Base-by-base conservation (phyloP, 1,140 invertebrate species). In the Bombus terrestris region DNA sequence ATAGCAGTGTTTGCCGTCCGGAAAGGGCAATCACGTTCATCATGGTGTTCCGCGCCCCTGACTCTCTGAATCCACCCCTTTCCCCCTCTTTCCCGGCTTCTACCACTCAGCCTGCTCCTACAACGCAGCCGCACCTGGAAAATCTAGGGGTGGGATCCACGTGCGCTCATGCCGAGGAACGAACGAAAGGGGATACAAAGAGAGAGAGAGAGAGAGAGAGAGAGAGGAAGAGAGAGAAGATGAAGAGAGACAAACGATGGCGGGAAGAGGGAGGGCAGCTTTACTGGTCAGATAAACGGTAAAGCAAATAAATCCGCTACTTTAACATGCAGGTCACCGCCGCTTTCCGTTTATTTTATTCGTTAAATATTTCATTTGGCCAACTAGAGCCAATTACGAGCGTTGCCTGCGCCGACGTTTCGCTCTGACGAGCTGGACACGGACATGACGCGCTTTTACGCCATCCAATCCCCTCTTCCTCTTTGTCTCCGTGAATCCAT, bases 251-350 rank as follows among this genome's bases (percentile, higher is more conserved):
- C 37, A 22, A 37, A 69, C 37, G 35, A 35, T 37, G 22, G 18
- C 25, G 22, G 47, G 35, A 37, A 22, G 68, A 39, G 43, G 57
- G 68, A 35, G 76, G 77, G 80, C 62, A 76, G 86, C 69, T 83
- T 87, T 74, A 75, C 91, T 91, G 90, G 91, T 93, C 93, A 92
- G 92, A 93, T 93, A 92, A 93, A 93, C 92, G 91, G 88, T 89
- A 91, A 90, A 93, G 93, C 94, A 95, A 94, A 95, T 93, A 94
- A 94, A 94, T 93, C 92, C 92, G 91, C 94, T 93, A 93, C 94
- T 95, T 95, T 94, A 93, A 93, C 94, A 94, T 95, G 94, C 94
- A 94, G 93, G 93, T 95, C 94, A 94, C 92, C 94, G 91, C 92
- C 91, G 89, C 80, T 91, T 92, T 92, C 90, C 93, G 94, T 94